These are phyloP conservation scores for Halichoerus grypus DNA, from an alignment of 2,113 vertebrate species.

Conservation along the genomic window DNA sequence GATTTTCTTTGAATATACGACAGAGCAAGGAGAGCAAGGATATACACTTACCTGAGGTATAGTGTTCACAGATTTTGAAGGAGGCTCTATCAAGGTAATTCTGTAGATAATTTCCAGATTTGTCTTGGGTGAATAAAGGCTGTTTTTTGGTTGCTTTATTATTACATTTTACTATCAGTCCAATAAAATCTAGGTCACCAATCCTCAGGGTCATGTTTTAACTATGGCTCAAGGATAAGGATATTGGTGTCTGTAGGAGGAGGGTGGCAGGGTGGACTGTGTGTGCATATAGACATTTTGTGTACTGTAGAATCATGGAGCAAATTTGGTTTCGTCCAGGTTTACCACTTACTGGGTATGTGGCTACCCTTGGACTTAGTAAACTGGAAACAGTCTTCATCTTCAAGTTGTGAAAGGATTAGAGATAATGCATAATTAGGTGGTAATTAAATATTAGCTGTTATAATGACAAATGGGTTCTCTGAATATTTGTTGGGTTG, in stretches of 20 bases:
- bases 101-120: constrained; percentile 51
- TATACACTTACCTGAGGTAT: constrained; percentile 17
- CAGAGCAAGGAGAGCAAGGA: not conserved
- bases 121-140: constrained; percentile 41
- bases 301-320: not conserved
- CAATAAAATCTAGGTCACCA: constrained; percentile 9
- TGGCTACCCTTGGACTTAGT: not conserved
- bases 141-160: constrained; percentile 39
- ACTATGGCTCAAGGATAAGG: not conserved
- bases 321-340: not conserved
- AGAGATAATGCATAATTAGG: not conserved
- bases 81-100: not conserved
- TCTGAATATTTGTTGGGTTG: constrained; percentile 19
- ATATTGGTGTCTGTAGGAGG: not conserved
- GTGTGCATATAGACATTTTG: not conserved
- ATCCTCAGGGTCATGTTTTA: constrained; percentile 30
- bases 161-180: not conserved
- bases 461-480: not conserved
- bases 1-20: not conserved
- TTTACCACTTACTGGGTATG: not conserved
- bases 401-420: not conserved
- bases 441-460: constrained; percentile 44
- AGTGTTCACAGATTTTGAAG: constrained; percentile 2
- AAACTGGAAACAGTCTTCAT: constrained; percentile 33
- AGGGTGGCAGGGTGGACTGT: not conserved